Percentiles rank a stretch among this genome's conserved stretches.
Evolutionary conservation across 2,888 invertebrate species (phyloP).

Genomic region (Gerosis bhagava): DNA sequence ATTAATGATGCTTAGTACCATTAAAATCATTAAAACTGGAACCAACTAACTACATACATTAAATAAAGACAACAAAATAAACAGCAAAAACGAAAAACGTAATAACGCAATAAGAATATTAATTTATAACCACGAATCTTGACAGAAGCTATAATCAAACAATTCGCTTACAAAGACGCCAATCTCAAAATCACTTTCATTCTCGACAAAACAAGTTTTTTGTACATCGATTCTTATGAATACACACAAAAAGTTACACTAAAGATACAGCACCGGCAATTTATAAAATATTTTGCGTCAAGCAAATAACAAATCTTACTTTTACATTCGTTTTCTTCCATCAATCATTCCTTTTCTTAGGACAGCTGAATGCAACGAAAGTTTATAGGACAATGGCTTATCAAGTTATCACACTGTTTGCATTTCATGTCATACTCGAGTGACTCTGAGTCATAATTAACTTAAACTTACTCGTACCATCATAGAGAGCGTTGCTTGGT

Average conservation of each 20-base stretch:
- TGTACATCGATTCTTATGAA: conserved; percentile 2
- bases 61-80: too few relatives aligned
- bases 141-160: too few relatives aligned
- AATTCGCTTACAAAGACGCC: background rate
- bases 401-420: conserved; percentile 4
- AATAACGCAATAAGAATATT: background rate
- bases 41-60: too few relatives aligned
- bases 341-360: background rate
- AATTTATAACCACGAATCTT: background rate
- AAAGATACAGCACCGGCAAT: background rate
- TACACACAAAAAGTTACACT: background rate
- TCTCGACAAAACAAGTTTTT: conserved; percentile 4
- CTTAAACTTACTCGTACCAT: too few relatives aligned
- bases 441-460: too few relatives aligned
- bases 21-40: too few relatives aligned
- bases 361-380: conserved; percentile 14
- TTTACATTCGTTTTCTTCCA: too few relatives aligned
- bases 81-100: too few relatives aligned
- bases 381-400: conserved; percentile 16
- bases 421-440: background rate
- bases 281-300: conserved; percentile 4
- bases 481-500: too few relatives aligned
- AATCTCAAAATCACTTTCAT: conserved; percentile 6
- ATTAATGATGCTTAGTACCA: too few relatives aligned
- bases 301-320: conserved; percentile 9